A percentile compares a stretch with the other conserved stretches of the same genome.
Evolutionary conservation across 2,888 invertebrate species (phyloP).

Genomic region (Philhelius pedissequus): DNA sequence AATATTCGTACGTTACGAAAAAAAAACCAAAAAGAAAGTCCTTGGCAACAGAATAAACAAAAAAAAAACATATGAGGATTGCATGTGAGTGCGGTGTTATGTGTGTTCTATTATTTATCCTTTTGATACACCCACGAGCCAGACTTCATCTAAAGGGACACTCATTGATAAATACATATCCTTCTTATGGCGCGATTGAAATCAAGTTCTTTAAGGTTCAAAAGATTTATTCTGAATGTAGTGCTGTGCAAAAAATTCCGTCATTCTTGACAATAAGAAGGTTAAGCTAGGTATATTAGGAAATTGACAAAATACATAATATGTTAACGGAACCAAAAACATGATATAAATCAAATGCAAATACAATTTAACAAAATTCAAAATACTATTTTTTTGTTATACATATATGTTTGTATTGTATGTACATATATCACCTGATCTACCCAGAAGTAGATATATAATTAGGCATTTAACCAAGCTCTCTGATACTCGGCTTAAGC

Average conservation of each 20-base stretch:
- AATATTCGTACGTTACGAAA: not conserved
- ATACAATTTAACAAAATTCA: no score
- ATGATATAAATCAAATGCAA: no score
- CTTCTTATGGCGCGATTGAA: not conserved
- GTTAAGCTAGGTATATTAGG: no score
- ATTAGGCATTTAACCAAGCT: no score
- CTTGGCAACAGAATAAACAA: not conserved
- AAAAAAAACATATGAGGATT: not conserved
- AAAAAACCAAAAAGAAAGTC: not conserved
- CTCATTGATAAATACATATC: conserved; percentile 6
- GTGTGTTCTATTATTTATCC: not conserved
- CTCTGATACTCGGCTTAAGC: no score
- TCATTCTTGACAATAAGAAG: no score
- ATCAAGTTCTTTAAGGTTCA: not conserved
- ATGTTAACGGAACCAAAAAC: no score
- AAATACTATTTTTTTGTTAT: no score
- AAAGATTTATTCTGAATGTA: not conserved
- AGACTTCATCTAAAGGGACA: not conserved
- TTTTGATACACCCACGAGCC: not conserved
- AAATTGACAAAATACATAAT: no score
- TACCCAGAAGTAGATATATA: no score
- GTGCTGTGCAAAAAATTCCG: not conserved
- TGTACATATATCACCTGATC: no score
- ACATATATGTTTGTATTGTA: no score
- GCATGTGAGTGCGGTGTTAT: not conserved